Base-by-base conservation (phyloP, 2,888 invertebrate genomes). In the Tryphoninae sp. region DNA sequence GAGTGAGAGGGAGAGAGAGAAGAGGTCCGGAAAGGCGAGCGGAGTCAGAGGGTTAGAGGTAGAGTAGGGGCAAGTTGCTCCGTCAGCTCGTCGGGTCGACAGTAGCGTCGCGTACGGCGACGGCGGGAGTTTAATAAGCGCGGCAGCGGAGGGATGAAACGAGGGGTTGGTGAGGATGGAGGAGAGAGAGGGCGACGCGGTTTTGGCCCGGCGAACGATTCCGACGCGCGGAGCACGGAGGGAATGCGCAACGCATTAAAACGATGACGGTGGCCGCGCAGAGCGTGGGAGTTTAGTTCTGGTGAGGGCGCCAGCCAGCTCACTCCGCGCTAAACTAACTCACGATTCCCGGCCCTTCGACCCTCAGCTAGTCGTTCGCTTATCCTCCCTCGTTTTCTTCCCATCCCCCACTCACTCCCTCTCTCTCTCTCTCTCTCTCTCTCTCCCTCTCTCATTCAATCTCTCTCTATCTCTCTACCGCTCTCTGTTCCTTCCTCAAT, bases 261-360 rank as follows among this genome's bases (percentile, higher is more conserved):
- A 84, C 83, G 85, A 82, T 85, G 86, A 86, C 80, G 86, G 84
- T 84, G 78, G 82, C 86, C 88, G 90, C 91, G 91, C 90, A 90
- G 69, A 69, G 91, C 90, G 91, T 91, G 90, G 90, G 91, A 89
- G 51, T 90, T 91, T 89, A 91, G 90, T 90, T 89, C 90, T 89
- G 89, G 90, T 89, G 91, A 90, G 91, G 91, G 91, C 91, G 91
- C 90, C 89, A 90, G 91, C 90, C 90, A 88, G 89, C 90, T 90
- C 90, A 87, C 91, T 89, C 87, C 89, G 88, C 86, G 88, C 87
- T 87, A 86, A 89, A 88, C 86, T 88, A 86, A 87, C 84, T 86
- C 87, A 85, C 83, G 77, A 75, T 83, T 80, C 81, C 80, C 83
- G 71, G 76, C 77, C 79, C 80, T 79, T 67, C 73, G 82, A 77